Percentiles rank a stretch among this genome's conserved stretches.
Conservation (phyloP, 2,797 vertebrate species). For the Salarias fasciatus region DNA sequence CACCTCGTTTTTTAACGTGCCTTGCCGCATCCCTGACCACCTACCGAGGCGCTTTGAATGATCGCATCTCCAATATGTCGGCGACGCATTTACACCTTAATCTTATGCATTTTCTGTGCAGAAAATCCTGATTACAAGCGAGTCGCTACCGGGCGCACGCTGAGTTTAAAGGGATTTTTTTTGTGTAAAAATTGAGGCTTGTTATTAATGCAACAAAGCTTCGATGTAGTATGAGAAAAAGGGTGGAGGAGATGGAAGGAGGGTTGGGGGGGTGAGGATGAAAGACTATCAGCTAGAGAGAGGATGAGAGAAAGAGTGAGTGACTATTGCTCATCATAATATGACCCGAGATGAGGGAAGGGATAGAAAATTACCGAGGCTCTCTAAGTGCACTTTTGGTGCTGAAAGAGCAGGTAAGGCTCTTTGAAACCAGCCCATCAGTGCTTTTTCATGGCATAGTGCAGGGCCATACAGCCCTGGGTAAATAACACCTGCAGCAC, state of each 20-base stretch:
- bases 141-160: conserved; percentile 3
- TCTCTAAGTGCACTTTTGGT: conserved; percentile 72
- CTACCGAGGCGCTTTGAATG: conserved; percentile 36
- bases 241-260: conserved; percentile 16
- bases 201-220: conserved; percentile 46
- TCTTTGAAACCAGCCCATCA: conserved; percentile 71
- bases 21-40: conserved; percentile 20
- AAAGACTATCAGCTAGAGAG: conserved; percentile 45
- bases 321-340: conserved; percentile 59
- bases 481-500: conserved; percentile 73
- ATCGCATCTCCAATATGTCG: conserved; percentile 32
- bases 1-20: conserved; percentile 25
- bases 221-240: conserved; percentile 32
- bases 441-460: conserved; percentile 44
- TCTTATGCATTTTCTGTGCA: conserved; percentile 22
- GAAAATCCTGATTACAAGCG: conserved; percentile 23
- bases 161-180: conserved; percentile 25
- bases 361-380: conserved; percentile 64
- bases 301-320: conserved; percentile 20
- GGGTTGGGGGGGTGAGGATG: conserved; percentile 43
- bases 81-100: conserved; percentile 20
- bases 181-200: conserved; percentile 22
- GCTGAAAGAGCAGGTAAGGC: conserved; percentile 66
- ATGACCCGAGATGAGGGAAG: conserved; percentile 52
- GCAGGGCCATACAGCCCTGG: conserved; percentile 34